Percentiles rank a stretch among this genome's conserved stretches.
These are phyloP conservation scores for Pteropus alecto DNA, from an alignment of 2,113 vertebrate genomes.

Conservation along the genomic window DNA sequence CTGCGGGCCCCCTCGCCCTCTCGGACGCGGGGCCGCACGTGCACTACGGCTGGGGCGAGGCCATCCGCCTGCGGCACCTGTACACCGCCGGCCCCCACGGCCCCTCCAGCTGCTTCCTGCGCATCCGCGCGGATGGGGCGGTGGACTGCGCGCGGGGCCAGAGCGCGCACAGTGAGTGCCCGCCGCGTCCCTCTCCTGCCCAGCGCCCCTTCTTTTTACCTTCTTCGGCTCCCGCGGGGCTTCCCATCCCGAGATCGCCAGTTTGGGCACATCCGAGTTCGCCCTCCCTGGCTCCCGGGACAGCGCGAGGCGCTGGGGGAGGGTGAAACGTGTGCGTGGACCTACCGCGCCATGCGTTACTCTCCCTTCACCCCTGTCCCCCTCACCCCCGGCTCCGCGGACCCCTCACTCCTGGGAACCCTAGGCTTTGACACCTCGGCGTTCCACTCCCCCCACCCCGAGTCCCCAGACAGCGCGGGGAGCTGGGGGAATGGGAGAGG, in stretches of 20 bases:
- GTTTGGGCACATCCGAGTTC: neutral
- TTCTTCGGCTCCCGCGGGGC: neutral
- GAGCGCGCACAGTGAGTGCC: slow-evolving; percentile 89
- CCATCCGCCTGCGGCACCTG: slow-evolving; percentile 90
- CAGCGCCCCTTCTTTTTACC: neutral
- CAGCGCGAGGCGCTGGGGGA: neutral
- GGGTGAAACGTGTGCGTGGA: no score
- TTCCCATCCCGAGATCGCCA: neutral
- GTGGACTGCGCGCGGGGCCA: slow-evolving; percentile 86
- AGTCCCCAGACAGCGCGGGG: neutral
- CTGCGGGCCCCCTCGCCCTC: slow-evolving; percentile 77
- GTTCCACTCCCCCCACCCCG: neutral
- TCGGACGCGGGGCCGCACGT: slow-evolving; percentile 87
- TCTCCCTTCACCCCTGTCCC: no score
- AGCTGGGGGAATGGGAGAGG: neutral
- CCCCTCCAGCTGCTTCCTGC: slow-evolving; percentile 84
- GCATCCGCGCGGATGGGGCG: slow-evolving; percentile 87
- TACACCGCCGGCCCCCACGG: slow-evolving; percentile 88
- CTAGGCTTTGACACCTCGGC: neutral
- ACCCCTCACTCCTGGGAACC: neutral
- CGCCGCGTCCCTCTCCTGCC: neutral
- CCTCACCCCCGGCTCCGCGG: neutral
- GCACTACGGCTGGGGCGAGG: slow-evolving; percentile 90
- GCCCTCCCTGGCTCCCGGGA: neutral
- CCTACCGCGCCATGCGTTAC: neutral